A percentile compares a stretch with the other conserved stretches of the same genome.
Evolutionary conservation across 2,113 vertebrate species (phyloP).

Genomic region (Megaceryle torquata): DNA sequence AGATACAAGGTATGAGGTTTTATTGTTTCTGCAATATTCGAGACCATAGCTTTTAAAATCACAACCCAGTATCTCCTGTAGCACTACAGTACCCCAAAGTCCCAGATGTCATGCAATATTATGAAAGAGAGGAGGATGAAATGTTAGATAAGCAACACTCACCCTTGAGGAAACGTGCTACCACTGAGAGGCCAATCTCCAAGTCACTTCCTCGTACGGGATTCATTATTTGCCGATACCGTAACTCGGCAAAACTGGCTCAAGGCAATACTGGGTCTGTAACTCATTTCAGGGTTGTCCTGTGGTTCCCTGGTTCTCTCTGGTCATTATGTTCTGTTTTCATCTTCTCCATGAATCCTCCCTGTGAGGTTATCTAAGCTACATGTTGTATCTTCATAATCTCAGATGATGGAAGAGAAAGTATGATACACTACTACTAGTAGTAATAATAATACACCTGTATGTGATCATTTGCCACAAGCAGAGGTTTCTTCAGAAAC

Average conservation of each 20-base stretch:
- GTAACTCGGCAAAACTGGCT: not conserved
- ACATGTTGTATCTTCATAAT: not conserved
- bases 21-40: not conserved
- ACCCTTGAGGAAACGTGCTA: not conserved
- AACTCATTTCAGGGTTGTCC: not conserved
- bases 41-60: not conserved
- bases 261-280: not conserved
- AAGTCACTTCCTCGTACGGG: not conserved
- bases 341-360: accelerated
- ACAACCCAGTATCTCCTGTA: not conserved
- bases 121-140: not conserved
- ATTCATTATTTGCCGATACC: accelerated
- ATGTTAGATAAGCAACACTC: not conserved
- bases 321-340: not conserved
- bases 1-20: not conserved
- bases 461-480: not conserved
- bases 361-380: not conserved
- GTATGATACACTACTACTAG: not conserved
- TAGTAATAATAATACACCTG: not conserved
- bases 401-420: not conserved
- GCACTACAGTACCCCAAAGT: not conserved
- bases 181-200: not conserved
- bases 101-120: not conserved
- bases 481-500: not conserved
- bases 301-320: not conserved